phyloP scores from a whole-genome alignment of 2,888 invertebrate genomes.

The Trissolcus brochymenae region DNA sequence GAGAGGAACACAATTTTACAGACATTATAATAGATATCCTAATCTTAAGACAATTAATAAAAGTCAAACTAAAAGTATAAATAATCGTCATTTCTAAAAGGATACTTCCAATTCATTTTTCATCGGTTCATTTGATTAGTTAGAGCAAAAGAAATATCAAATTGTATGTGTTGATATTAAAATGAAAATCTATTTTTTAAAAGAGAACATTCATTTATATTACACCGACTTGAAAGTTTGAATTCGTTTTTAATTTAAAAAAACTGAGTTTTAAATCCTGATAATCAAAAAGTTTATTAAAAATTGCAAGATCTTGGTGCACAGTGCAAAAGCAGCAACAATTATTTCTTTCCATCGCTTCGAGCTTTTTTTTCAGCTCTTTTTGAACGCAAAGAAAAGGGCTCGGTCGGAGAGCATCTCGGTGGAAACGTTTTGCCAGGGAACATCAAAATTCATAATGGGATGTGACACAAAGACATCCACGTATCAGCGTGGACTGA shows the following conservation, averaged over 20 bases:
- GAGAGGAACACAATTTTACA: conserved; percentile 24
- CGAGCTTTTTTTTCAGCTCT: conserved; percentile 5
- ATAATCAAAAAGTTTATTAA: background rate
- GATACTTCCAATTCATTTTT: no score
- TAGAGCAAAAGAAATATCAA: no score
- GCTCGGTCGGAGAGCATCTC: conserved; percentile 29
- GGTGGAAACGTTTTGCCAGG: conserved; percentile 34
- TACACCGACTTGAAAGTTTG: no score
- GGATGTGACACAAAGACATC: conserved; percentile 40
- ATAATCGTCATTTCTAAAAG: no score
- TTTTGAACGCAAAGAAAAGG: conserved; percentile 1
- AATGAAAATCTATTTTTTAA: no score
- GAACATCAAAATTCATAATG: conserved; percentile 49
- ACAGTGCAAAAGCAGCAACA: conserved; percentile 20
- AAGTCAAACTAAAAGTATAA: background rate
- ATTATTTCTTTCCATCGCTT: conserved; percentile 44
- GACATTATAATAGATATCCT: background rate
- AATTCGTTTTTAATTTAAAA: background rate
- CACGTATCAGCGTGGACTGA: conserved; percentile 49
- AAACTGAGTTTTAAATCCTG: background rate
- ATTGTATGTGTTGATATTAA: no score
- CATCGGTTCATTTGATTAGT: no score
- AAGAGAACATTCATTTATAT: background rate
- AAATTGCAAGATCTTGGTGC: background rate
- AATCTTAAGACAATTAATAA: no score